Evolutionary conservation across 2,888 invertebrate genomes (phyloP), one percentile per base, ranked within the genome.

Genomic region (Andrena haemorrhoa): DNA sequence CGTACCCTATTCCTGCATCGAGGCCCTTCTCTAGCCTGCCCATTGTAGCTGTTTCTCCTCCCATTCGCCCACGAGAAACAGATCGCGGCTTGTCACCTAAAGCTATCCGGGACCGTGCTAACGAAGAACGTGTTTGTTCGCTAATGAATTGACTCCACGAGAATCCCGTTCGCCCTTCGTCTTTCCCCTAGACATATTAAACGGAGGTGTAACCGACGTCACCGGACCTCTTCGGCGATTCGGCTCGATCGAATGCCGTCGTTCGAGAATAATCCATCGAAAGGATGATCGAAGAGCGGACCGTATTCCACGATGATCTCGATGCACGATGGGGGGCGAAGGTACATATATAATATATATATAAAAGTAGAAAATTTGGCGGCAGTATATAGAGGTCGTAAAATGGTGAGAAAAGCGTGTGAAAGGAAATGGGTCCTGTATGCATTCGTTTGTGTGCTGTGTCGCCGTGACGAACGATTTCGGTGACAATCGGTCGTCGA

Each of bases 311-410:
- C 41, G 77, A 70, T 76, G 75, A 64, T 82, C 88, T 89, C 88
- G 89, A 89, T 91, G 90, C 90, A 85, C 75, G 83, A 89, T 80
- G 81, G 79, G 56, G 82, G 79, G 41, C 84, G 82, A 88, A 86
- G 90, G 85, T 91, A 87, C 85, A 87, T 85, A 84, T 89, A 89
- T 89, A 89, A 90, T 89, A 49, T n/a, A 88, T 89, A 87, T 41
- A 41, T 90, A 91, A 91, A 89, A 89, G 90, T 88, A 90, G 88
- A 90, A 88, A 87, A 86, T 89, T 89, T 85, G 86, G 86, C 87
- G 88, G 88, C 88, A 87, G 88, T 88, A 90, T 82, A 89, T 88
- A 88, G 92, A 92, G 92, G 92, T 88, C 88, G 89, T 90, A 75
- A 84, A 88, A 85, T 84, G 87, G 70, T 87, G 86, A 75, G 85